phyloP scores from a whole-genome alignment of 1,140 invertebrate genomes.

The Lysiphlebus fabarum region DNA sequence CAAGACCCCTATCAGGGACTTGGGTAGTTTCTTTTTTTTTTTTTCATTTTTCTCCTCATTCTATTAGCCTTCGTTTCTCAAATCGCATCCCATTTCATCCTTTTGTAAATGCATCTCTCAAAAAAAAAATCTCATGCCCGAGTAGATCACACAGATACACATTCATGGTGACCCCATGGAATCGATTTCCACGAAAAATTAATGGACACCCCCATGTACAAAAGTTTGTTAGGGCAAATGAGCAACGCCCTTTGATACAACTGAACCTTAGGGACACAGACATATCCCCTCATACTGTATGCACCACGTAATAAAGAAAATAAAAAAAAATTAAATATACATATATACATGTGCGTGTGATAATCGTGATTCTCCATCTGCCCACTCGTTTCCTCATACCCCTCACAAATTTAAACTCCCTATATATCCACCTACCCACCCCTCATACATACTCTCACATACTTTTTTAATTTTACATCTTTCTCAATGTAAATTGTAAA shows the following conservation, averaged over 20 bases:
- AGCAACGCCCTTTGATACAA: slow-evolving; percentile 42
- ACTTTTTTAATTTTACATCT: too few relatives aligned
- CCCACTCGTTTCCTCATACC: slow-evolving; percentile 29
- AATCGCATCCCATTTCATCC: slow-evolving; percentile 9
- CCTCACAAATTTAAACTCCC: too few relatives aligned
- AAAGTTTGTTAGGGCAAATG: slow-evolving; percentile 35
- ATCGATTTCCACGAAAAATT: slow-evolving; percentile 42
- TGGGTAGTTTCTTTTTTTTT: background rate
- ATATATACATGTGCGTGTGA: slow-evolving; percentile 30
- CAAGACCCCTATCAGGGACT: too few relatives aligned
- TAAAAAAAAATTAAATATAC: background rate
- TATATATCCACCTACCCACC: too few relatives aligned
- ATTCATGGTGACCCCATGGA: background rate
- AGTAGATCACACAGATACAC: too few relatives aligned
- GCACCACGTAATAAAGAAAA: background rate
- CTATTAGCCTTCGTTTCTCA: slow-evolving; percentile 4
- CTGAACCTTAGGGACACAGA: slow-evolving; percentile 5
- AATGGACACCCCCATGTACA: slow-evolving; percentile 41
- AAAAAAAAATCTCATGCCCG: background rate
- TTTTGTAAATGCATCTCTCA: slow-evolving; percentile 2
- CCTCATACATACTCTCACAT: too few relatives aligned
- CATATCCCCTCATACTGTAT: too few relatives aligned
- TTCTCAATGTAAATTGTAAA: too few relatives aligned
- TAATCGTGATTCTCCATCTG: slow-evolving; percentile 45
- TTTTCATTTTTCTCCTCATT: slow-evolving; percentile 5